These are phyloP conservation scores for Dissostichus mawsoni DNA, from an alignment of 2,113 vertebrate species.

Conservation along the genomic window DNA sequence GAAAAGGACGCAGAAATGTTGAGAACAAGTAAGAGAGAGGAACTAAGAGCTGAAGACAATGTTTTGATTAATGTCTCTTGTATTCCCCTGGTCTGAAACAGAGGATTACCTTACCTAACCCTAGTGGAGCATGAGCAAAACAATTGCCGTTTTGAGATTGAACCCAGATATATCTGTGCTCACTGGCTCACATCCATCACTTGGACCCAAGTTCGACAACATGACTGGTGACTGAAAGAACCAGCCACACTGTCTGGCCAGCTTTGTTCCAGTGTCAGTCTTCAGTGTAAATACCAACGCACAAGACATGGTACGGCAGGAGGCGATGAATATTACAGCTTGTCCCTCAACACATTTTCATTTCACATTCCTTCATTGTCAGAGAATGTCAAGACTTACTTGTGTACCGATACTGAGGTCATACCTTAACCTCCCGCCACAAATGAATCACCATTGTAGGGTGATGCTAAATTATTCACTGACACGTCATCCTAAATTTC, in stretches of 20 bases:
- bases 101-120: constrained; percentile 73
- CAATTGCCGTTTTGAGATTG: constrained; percentile 59
- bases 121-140: constrained; percentile 62
- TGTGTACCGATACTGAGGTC: constrained; percentile 39
- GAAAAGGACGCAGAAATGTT: constrained; percentile 6
- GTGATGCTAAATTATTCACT: constrained; percentile 16
- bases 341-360: constrained; percentile 36
- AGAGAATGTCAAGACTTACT: constrained; percentile 9
- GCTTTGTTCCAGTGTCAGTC: constrained; percentile 31
- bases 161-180: constrained; percentile 76
- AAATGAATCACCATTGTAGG: constrained; percentile 42
- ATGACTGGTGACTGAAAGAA: constrained; percentile 64
- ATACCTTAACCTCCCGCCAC: constrained; percentile 26
- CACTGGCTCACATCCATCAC: constrained; percentile 65
- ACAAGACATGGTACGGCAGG: constrained; percentile 25
- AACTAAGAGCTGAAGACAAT: constrained; percentile 33
- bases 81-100: constrained; percentile 62
- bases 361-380: constrained; percentile 35
- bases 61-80: constrained; percentile 76
- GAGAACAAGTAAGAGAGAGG: constrained; percentile 33
- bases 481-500: constrained; percentile 24
- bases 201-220: constrained; percentile 62
- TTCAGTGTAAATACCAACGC: constrained; percentile 16
- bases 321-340: constrained; percentile 18
- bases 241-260: constrained; percentile 49